Base-by-base conservation (phyloP, 1,140 invertebrate genomes). In the Drosophila biarmipes region DNA sequence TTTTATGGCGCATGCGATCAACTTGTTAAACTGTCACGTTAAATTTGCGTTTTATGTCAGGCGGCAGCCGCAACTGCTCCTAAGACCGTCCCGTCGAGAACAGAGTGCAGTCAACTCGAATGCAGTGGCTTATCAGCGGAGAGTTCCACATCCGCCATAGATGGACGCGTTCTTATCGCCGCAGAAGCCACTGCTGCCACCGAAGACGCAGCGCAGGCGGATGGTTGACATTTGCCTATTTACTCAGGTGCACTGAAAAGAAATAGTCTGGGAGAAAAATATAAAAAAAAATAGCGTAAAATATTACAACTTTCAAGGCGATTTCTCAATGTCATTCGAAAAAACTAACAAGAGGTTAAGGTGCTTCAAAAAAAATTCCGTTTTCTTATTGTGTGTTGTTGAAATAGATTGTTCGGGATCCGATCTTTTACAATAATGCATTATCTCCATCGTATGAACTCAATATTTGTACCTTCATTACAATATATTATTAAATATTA, bases 1-100 rank as follows among this genome's bases (percentile, higher is more conserved):
- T 84, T 89, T 89, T 89, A 89, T 89, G 84, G 85, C 80, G 56
- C 85, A 90, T 90, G 85, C 84, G 76, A 90, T 84, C 85, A 84
- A 84, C 85, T 89, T 89, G 84, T 89, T 77, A 68, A 82, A 90
- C 79, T 89, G 84, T 89, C 84, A 89, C 84, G 76, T 89, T 89
- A 89, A 90, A 90, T 87, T 84, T 87, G 84, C 84, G 84, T 84
- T 87, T 87, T 84, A 89, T 87, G 84, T 68, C 84, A 80, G 56
- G 57, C 73, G 61, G 37, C 79, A 73, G 53, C 53, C 38, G 35
- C 54, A 54, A 43, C 34, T 45, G 34, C 66, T 63, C 51, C 54
- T 43, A 43, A 43, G 46, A 72, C 45, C 67, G 35, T 46, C 31
- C 45, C 53, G 43, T 51, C 48, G 27, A 58, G 38, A 45, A 35